Base-by-base conservation (phyloP, 2,113 vertebrate species). In the Cyprinus carpio region DNA sequence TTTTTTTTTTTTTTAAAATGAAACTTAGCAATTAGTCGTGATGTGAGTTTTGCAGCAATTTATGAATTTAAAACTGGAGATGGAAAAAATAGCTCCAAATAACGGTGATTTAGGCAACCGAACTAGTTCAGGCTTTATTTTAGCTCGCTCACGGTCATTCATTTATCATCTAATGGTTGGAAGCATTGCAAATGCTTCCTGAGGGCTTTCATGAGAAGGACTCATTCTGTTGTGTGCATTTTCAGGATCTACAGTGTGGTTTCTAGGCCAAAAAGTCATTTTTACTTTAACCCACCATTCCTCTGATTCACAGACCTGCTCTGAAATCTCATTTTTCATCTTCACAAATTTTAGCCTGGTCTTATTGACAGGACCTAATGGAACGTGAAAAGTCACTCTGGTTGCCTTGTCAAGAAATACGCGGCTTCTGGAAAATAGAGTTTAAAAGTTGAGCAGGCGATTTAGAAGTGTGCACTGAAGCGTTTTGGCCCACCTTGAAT, bases 321-420 rank as follows among this genome's bases (percentile, higher is more conserved):
- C 76, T 79, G 25, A 87, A 85, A 84, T 72, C 71, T 49, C 12
- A 51, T 79, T 81, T 88, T 85, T 86, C 81, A 86, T 81, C 69
- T 18, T 65, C 20, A 37, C 84, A 86, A 87, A 86, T 88, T 84
- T 86, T 82, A 87, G 84, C 83, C 64, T 10, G 8, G 20, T 80
- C 34, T 83, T 84, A 87, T 85, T 89, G 86, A 89, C 74, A 40
- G 79, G 76, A 87, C 71, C 81, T 89, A 90, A 89, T 91, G 83
- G 84, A 87, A 89, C 84, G 88, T 87, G 87, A 86, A 86, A 83
- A 88, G 85, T 87, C 82, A 85, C 85, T 87, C 65, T 84, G 46
- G 82, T 56, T 58, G 69, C 60, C 81, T 78, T 84, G 84, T 87
- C 87, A 86, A 85, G 85, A 85, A 83, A 74, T 84, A 88, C 13